Base-by-base conservation (phyloP, 2,113 vertebrate species). In the Tamias sibiricus region DNA sequence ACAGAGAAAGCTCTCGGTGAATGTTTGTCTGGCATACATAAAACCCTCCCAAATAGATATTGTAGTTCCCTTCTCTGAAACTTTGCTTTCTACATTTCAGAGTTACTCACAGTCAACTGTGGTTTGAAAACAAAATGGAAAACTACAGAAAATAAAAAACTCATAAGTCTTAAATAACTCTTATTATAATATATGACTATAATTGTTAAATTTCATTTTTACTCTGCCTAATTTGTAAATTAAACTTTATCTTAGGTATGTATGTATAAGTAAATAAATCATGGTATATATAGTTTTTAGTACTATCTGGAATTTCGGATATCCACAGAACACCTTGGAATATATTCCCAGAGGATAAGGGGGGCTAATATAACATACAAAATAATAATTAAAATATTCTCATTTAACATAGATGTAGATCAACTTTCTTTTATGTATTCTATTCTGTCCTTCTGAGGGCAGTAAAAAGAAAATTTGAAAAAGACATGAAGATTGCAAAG, bases 331-430 rank as follows among this genome's bases (percentile, higher is more conserved):
- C 64, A 54, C 44, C 24, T 75, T 75, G 42, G 2, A 19, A 75
- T 66, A 13, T 37, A 40, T 52, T 14, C 28, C 35, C 11, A 11
- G 42, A 59, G 42, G 3, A 28, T 4, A 84, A 11, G 3, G 49
- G 0, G 57, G 11, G 13, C 8, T 64, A 10, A 22, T 9, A 6
- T 19, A 54, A 24, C 71, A 14, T 66, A 28, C 3, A 84, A 90
- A 71, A 83, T 91, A 62, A 74, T 71, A 68, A 71, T 35, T 8
- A 76, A 97, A 59, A n/a, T 80, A 1, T 89, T 87, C 40, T 42
- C 8, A 76, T 86, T 86, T 86, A 85, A 13, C 28, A 75, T 44
- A 28, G 2, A 9, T 75, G 14, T 69, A 32, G 30, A 26, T 74
- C 91, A 79, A 7, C 80, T 91, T 22, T 81, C 17, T 8, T 81